Evolutionary conservation across 2,113 vertebrate species (phyloP).

Genomic region (Mus spicilegus): DNA sequence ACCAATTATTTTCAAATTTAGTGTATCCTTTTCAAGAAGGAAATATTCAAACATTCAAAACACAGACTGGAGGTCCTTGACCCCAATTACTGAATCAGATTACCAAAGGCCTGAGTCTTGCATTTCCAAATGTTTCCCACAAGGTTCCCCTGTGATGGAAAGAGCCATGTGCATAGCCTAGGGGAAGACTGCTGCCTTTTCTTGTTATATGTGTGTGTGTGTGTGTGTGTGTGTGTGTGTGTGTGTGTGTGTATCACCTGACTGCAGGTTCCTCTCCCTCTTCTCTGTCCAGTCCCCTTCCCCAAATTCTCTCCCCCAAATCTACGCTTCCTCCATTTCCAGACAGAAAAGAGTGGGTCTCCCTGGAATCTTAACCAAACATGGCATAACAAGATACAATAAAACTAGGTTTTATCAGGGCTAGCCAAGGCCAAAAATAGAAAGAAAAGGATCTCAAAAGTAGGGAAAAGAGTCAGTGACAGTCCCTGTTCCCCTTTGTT

Average conservation of each 20-base stretch:
- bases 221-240: too few relatives aligned
- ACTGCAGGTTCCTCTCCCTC: background rate
- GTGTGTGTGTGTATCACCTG: too few relatives aligned
- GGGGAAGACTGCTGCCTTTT: rapidly evolving
- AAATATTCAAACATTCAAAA: background rate
- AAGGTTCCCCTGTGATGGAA: rapidly evolving
- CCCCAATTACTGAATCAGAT: background rate
- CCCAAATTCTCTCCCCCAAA: background rate
- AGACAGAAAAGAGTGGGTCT: background rate
- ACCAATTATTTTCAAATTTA: background rate
- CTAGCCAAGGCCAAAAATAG: background rate
- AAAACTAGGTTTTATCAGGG: background rate
- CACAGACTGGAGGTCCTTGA: background rate
- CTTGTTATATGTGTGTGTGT: background rate
- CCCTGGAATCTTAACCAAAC: background rate
- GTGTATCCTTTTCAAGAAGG: background rate
- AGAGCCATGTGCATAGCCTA: background rate
- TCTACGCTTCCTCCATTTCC: background rate
- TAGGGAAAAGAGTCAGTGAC: background rate
- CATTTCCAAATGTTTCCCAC: background rate
- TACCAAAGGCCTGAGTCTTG: background rate
- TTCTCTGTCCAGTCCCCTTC: background rate
- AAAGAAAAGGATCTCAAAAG: background rate
- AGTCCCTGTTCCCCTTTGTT: background rate
- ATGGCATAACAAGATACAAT: background rate